Base-by-base conservation (phyloP, 2,888 invertebrate genomes). In the Folsomia manolachei region DNA sequence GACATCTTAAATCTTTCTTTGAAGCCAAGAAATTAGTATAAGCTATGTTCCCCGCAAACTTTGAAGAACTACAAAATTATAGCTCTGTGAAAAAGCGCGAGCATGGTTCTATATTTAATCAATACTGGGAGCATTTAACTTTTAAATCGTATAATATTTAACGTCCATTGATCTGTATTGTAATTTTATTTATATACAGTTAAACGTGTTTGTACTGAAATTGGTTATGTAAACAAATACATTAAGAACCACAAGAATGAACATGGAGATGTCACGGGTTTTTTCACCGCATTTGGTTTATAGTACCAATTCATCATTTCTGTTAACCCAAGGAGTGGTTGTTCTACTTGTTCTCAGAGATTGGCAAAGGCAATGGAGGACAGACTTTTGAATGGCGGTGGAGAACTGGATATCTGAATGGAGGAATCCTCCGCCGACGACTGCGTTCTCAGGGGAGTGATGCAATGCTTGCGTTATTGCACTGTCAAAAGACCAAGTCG, bases 11-110 rank as follows among this genome's bases (percentile, higher is more conserved):
- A 88, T 94, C 94, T 82, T 99, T 99, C 89, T 99, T 99, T 83
- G 97, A 99, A 86, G 98, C 98, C 27, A 99, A 99, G 86, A 99
- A 99, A 88, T 88, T 99, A 83, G 97, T 97, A 64, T 93, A 89
- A 88, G 24, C 9, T 60, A 24, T 26, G 24, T 72, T 56, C 21
- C 7, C 14, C 39, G 39, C 39, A 14, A 39, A 14, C 19, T 56
- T 14, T 21, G 19, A 19, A 19, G n/a, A 56, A 56, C 56, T 14
- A 56, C 21, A 19, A n/a, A 9, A 39, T 39, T 39, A 39, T n/a
- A n/a, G n/a, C n/a, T n/a, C n/a, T n/a, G n/a, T n/a, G n/a, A n/a
- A n/a, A n/a, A n/a, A 51, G 51, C 51, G 18, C 51, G 9, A 18
- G 51, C 9, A 11, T 18, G 18, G 56, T 56, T 14, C 21, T 21